Percentiles rank a stretch among this genome's conserved stretches.
Conservation (phyloP, 2,797 vertebrate genomes). For the Nasua narica region DNA sequence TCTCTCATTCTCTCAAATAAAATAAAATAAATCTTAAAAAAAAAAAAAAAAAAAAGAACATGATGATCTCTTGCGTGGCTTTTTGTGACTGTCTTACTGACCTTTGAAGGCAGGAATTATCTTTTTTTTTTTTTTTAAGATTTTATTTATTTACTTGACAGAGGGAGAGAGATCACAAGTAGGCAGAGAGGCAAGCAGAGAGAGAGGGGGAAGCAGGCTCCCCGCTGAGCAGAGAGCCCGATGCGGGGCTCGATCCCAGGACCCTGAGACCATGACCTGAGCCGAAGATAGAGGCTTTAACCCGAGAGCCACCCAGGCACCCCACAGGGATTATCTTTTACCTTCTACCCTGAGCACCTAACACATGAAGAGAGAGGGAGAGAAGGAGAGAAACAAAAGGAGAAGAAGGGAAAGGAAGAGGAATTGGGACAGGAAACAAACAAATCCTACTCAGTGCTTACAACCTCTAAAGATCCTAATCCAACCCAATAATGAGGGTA, state of each 20-base stretch:
- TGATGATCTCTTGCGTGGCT: not conserved
- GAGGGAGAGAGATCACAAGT: no score
- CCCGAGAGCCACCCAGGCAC: no score
- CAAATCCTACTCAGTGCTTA: not conserved
- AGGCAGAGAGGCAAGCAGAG: no score
- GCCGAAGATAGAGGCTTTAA: no score
- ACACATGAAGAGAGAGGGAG: not conserved
- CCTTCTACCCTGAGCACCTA: not conserved
- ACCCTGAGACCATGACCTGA: no score
- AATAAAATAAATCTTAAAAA: not conserved
- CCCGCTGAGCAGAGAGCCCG: no score
- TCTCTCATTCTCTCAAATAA: not conserved
- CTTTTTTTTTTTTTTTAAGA: no score
- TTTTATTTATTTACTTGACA: no score
- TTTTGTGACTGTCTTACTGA: not conserved
- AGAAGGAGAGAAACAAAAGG: not conserved
- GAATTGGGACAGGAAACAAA: not conserved
- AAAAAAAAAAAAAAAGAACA: not conserved
- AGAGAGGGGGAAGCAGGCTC: no score
- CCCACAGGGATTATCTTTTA: not conserved
- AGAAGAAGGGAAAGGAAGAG: not conserved
- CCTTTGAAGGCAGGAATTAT: not conserved
- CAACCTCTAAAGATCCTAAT: not conserved
- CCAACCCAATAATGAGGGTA: not conserved
- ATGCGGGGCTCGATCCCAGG: no score